Evolutionary conservation across 2,888 invertebrate species (phyloP), one percentile per base, ranked within the genome.

Genomic region (Eudemis profundana): DNA sequence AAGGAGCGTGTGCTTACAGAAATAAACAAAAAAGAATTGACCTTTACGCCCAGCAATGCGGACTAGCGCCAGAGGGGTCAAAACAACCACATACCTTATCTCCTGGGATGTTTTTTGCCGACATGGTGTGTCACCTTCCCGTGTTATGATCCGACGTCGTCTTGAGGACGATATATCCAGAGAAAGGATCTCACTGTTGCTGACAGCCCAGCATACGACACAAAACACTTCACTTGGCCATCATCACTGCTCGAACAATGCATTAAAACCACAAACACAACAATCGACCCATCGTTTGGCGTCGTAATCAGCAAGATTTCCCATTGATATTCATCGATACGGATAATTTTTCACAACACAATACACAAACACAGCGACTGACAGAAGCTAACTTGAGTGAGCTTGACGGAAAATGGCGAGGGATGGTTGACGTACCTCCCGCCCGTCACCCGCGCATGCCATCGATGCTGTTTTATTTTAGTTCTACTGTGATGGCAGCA

Each of bases 101-200:
- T 90, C 96, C 95, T 87, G 96, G 96, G 93, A 96, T 95, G 93
- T 95, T 95, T 93, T 96, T 95, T 86, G 94, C 94, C 93, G 95
- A 95, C 95, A 95, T 95, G 90, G 92, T 91, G 89, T 78, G 85
- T 86, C 86, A 87, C 85, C 89, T 86, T 83, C 80, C 84, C 80
- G 82, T 79, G 77, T 76, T 82, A 82, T 79, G 81, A 83, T 83
- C 81, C 85, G 93, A 91, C 88, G 87, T 86, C 87, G 89, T 89
- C 88, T 86, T 86, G 82, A 75, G 83, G 89, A 89, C 90, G 88
- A 88, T 85, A 82, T 87, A 90, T 90, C 90, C 90, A 89, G 86
- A 88, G 88, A 88, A 89, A 89, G 89, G 89, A 87, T 87, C 86
- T 89, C 89, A 88, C 89, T 84, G 83, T 85, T 83, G 83, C 84